phyloP scores from a whole-genome alignment of 2,113 vertebrate genomes.

The Glareola pratincola region DNA sequence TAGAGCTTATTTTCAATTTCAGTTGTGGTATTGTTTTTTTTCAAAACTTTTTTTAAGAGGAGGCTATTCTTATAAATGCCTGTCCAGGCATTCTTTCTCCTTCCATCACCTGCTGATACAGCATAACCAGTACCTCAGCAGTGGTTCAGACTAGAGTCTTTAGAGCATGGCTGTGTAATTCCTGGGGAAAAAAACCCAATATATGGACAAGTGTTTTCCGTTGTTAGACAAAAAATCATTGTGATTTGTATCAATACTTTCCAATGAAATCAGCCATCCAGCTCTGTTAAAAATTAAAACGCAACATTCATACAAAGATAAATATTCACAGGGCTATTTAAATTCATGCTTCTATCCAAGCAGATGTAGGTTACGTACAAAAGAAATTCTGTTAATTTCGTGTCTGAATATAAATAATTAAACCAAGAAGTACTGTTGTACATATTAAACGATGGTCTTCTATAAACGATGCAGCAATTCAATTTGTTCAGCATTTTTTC shows the following conservation, averaged over 20 bases:
- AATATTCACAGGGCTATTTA: not conserved
- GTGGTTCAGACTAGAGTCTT: not conserved
- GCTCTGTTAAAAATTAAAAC: not conserved
- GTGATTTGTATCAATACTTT: not conserved
- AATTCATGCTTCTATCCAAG: not conserved
- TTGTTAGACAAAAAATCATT: not conserved
- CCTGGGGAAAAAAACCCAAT: rapidly evolving
- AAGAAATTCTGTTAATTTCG: not conserved
- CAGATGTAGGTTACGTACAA: not conserved
- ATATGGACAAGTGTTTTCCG: not conserved
- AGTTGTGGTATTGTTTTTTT: not conserved
- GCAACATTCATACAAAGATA: not conserved
- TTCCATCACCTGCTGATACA: not conserved
- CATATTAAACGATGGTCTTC: not conserved
- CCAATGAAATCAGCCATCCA: not conserved
- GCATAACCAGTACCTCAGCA: not conserved
- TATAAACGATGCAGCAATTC: not conserved
- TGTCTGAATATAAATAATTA: conserved; percentile 13
- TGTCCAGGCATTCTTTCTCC: not conserved
- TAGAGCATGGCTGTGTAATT: not conserved
- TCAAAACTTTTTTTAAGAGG: not conserved
- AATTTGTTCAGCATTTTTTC: not conserved
- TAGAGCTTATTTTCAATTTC: not conserved
- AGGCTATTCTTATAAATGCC: not conserved
- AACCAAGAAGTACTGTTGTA: not conserved